Conservation (phyloP, 2,888 invertebrate species). For the Noctua janthe region DNA sequence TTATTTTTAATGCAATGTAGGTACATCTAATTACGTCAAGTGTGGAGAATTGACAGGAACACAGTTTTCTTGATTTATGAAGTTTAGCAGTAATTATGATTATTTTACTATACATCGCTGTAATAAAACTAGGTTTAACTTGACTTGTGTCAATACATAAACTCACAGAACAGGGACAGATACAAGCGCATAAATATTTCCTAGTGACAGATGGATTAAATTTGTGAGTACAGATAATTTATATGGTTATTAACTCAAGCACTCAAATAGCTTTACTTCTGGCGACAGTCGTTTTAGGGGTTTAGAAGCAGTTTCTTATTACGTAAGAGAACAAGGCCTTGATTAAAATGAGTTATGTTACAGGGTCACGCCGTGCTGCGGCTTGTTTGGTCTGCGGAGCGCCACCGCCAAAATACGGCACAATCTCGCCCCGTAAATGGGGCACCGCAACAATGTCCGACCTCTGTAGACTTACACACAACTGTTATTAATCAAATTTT, state of each 20-base stretch:
- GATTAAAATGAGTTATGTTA: constrained; percentile 76
- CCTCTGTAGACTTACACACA: constrained; percentile 79
- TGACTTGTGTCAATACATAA: constrained; percentile 44
- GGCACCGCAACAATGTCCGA: constrained; percentile 87
- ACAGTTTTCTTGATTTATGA: constrained; percentile 18
- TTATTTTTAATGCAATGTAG: constrained; percentile 56
- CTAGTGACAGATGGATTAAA: constrained; percentile 50
- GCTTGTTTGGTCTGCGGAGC: constrained; percentile 84
- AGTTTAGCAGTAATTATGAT: background rate
- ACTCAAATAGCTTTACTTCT: constrained; percentile 44
- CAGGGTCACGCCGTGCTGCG: constrained; percentile 66
- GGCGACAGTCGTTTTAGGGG: constrained; percentile 20
- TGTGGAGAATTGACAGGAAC: constrained; percentile 33
- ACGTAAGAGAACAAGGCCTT: constrained; percentile 63
- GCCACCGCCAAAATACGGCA: constrained; percentile 83
- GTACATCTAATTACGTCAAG: constrained; percentile 55
- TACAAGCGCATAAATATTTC: constrained; percentile 38
- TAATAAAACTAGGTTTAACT: constrained; percentile 25
- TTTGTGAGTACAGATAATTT: constrained; percentile 47
- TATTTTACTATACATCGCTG: constrained; percentile 1
- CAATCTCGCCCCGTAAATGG: constrained; percentile 80
- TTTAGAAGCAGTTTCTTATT: constrained; percentile 36
- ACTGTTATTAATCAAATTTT: constrained; percentile 89
- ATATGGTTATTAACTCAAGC: constrained; percentile 46
- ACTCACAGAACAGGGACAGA: constrained; percentile 24